Conservation (phyloP, 2,888 invertebrate species). For the Drosophila engyochracea region DNA sequence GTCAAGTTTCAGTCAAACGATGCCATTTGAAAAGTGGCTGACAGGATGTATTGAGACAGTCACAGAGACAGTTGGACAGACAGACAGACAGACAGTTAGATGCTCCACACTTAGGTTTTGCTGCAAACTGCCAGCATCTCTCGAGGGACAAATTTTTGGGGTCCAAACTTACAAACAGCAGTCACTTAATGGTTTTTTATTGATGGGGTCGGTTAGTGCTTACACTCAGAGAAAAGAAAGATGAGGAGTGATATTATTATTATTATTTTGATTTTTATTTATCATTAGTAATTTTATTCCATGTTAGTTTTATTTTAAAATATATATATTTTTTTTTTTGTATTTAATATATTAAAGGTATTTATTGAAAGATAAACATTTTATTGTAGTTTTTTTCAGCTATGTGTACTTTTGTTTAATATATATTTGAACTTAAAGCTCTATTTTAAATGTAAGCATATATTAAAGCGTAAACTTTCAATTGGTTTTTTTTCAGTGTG, state of each 20-base stretch:
- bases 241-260: neutral
- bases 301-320: neutral
- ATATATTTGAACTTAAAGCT: neutral
- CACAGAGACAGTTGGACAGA: slow-evolving; percentile 2
- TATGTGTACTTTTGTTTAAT: neutral
- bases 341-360: neutral
- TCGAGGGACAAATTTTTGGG: slow-evolving; percentile 52
- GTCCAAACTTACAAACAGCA: slow-evolving; percentile 27
- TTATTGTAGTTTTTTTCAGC: neutral
- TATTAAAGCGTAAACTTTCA: neutral
- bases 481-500: neutral
- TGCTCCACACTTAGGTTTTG: slow-evolving; percentile 27
- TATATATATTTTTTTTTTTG: too few relatives aligned
- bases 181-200: slow-evolving; percentile 62
- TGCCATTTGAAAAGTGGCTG: slow-evolving; percentile 65
- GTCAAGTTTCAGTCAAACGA: slow-evolving; percentile 52
- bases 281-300: neutral
- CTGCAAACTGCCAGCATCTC: slow-evolving; percentile 53
- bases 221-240: neutral
- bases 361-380: neutral
- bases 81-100: neutral
- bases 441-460: neutral
- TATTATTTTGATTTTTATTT: neutral
- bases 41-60: slow-evolving; percentile 43
- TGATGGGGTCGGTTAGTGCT: slow-evolving; percentile 54